Conservation (phyloP, 2,113 vertebrate species). For the Platanista minor region DNA sequence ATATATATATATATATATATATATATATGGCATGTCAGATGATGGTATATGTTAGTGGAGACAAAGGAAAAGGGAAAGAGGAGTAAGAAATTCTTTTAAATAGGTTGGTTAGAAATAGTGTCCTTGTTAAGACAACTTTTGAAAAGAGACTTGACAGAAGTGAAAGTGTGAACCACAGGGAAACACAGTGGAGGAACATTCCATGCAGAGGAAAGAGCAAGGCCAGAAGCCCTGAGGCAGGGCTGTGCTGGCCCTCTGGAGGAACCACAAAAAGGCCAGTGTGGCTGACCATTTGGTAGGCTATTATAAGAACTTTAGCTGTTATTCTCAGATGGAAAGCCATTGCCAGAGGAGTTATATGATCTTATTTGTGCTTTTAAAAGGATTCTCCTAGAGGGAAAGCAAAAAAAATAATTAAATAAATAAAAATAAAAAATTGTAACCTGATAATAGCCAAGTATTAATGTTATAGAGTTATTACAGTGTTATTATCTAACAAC, state of each 20-base stretch:
- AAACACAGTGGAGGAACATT: background rate
- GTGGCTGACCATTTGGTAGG: background rate
- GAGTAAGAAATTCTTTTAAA: background rate
- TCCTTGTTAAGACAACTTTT: background rate
- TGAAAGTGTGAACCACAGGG: background rate
- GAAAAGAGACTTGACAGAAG: background rate
- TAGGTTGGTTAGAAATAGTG: background rate
- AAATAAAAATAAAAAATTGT: background rate
- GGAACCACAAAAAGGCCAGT: background rate
- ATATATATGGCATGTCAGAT: background rate
- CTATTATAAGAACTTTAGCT: background rate
- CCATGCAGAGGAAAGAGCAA: background rate
- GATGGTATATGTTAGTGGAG: background rate
- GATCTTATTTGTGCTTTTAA: background rate
- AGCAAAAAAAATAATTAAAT: background rate
- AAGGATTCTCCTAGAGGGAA: background rate
- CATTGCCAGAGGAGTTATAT: background rate
- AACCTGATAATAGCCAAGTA: background rate
- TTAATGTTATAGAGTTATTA: background rate
- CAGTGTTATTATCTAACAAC: background rate
- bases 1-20: too few species aligned
- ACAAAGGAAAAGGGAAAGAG: background rate
- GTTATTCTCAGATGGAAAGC: background rate
- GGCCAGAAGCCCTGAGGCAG: background rate
- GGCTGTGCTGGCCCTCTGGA: too few species aligned